Evolutionary conservation across 2,113 vertebrate genomes (phyloP).

Genomic region (Epinephelus cyanopodus): DNA sequence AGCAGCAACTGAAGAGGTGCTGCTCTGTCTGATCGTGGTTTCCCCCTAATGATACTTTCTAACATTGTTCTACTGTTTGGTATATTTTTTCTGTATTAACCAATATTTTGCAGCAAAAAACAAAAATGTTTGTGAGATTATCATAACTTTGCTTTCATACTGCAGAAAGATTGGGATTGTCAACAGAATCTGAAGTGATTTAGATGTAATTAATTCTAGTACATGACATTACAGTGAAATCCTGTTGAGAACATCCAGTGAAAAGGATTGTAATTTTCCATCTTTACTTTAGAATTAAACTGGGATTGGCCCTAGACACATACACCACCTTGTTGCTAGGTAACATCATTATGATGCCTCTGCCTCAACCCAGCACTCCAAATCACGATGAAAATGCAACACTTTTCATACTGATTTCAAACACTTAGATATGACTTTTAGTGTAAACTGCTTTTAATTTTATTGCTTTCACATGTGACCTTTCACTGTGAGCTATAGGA

Average conservation of each 20-base stretch:
- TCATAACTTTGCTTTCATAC: not conserved
- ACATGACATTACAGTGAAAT: not conserved
- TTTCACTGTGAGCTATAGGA: not conserved
- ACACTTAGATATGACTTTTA: not conserved
- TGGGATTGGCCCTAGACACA: slow-evolving; percentile 53
- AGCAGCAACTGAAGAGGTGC: not conserved
- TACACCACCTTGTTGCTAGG: slow-evolving; percentile 84
- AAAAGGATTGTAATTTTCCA: slow-evolving; percentile 23
- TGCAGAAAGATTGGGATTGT: not conserved
- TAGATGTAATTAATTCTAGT: not conserved
- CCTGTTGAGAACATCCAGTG: not conserved
- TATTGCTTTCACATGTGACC: not conserved
- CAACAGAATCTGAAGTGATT: not conserved
- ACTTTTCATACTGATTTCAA: slow-evolving; percentile 27
- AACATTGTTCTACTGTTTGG: not conserved
- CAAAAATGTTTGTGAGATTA: not conserved
- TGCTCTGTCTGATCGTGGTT: slow-evolving; percentile 6
- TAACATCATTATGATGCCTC: slow-evolving; percentile 75
- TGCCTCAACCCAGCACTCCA: slow-evolving; percentile 42
- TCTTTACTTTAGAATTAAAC: slow-evolving; percentile 44
- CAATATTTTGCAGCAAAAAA: not conserved
- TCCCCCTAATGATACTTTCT: not conserved
- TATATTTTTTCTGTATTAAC: not conserved
- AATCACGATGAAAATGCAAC: slow-evolving; percentile 41
- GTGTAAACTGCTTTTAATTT: not conserved